Percentiles rank a stretch among this genome's conserved stretches.
Conservation (phyloP, 2,113 vertebrate species). For the Pitta sordida region DNA sequence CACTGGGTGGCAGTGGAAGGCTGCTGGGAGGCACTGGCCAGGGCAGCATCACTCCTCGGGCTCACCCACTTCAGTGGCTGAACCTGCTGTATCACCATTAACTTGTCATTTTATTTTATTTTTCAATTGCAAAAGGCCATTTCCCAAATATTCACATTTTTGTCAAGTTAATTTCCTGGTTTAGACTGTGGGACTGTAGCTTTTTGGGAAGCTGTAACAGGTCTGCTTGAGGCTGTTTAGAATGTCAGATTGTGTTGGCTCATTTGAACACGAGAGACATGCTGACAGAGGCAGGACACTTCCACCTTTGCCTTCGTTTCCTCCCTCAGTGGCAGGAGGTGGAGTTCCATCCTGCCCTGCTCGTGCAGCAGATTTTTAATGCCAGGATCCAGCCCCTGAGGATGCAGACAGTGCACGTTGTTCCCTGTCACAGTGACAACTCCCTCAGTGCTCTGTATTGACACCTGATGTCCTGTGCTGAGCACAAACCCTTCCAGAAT, state of each 20-base stretch:
- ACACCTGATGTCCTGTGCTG: not conserved
- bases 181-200: not conserved
- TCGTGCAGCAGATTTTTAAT: not conserved
- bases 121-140: not conserved
- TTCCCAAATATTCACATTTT: not conserved
- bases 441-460: not conserved
- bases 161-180: not conserved
- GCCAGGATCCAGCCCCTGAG: not conserved
- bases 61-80: not conserved
- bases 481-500: not conserved
- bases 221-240: not conserved
- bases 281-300: not conserved
- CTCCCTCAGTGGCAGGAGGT: not conserved
- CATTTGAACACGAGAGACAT: not conserved
- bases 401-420: not conserved
- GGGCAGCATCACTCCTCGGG: fast-evolving
- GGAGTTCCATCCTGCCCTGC: not conserved
- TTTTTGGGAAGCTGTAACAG: not conserved
- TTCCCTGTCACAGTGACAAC: not conserved
- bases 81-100: not conserved
- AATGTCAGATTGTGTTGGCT: not conserved
- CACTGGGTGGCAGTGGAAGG: constrained; percentile 42
- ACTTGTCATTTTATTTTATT: not conserved
- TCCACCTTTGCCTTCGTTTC: fast-evolving
- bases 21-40: not conserved